These are phyloP conservation scores for Alsophila aescularia DNA, from an alignment of 2,888 invertebrate species.

Conservation along the genomic window DNA sequence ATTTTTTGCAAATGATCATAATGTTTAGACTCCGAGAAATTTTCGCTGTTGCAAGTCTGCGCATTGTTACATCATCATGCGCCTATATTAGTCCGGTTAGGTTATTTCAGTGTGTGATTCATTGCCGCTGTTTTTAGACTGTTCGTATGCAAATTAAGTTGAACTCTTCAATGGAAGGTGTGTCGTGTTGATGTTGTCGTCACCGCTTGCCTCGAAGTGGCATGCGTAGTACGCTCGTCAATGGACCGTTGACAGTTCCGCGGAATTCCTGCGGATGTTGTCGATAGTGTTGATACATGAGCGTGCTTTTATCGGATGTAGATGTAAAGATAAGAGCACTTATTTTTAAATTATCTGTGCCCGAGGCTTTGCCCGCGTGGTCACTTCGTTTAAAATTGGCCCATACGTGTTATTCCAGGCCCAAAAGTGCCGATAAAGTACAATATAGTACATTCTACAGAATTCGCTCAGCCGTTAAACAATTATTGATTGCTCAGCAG, in stretches of 20 bases:
- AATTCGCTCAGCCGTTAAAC: too few species aligned
- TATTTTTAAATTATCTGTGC: too few species aligned
- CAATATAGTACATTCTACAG: too few species aligned
- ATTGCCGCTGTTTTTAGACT: slow-evolving; percentile 52
- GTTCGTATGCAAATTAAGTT: slow-evolving; percentile 43
- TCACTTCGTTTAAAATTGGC: too few species aligned
- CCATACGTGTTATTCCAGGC: too few species aligned
- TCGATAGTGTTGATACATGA: slow-evolving; percentile 43
- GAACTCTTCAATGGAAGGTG: slow-evolving; percentile 60
- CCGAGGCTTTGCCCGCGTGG: too few species aligned
- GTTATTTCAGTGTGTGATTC: slow-evolving; percentile 43
- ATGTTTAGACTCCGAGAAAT: slow-evolving; percentile 60
- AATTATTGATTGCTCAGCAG: too few species aligned
- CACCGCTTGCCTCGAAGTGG: slow-evolving; percentile 29
- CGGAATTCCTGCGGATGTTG: slow-evolving; percentile 56
- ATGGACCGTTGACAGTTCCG: slow-evolving; percentile 51
- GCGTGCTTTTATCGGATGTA: slow-evolving; percentile 33
- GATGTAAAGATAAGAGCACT: background rate
- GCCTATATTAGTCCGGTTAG: slow-evolving; percentile 41
- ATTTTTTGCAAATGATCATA: slow-evolving; percentile 49
- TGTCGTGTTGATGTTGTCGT: slow-evolving; percentile 46
- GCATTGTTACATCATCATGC: slow-evolving; percentile 72
- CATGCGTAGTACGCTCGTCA: slow-evolving; percentile 42
- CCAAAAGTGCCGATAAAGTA: too few species aligned
- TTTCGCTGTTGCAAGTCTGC: slow-evolving; percentile 70